Conservation (phyloP, 2,113 vertebrate species). For the Agelaius tricolor region DNA sequence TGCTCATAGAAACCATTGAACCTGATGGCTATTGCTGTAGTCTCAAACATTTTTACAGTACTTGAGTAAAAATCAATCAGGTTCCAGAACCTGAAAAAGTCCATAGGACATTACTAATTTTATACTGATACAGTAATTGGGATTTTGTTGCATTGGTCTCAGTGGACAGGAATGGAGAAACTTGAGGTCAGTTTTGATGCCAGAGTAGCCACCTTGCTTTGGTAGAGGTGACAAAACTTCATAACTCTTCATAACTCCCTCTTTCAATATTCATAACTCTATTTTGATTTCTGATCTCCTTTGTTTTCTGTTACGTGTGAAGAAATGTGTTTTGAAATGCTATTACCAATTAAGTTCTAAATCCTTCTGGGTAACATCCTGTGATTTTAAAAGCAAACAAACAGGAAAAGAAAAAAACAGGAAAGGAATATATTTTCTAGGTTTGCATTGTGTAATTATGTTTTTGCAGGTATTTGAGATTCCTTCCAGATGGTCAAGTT, state of each 20-base stretch:
- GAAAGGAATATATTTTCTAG: background rate
- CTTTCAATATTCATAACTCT: background rate
- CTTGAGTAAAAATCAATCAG: background rate
- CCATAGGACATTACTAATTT: background rate
- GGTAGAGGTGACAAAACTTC: background rate
- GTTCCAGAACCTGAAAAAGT: background rate
- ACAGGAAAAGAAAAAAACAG: background rate
- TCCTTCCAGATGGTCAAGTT: constrained; percentile 93
- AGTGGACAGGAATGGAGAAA: background rate
- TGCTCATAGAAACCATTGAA: background rate
- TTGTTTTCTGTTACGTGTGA: background rate
- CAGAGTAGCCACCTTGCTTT: background rate
- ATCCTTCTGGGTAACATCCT: background rate
- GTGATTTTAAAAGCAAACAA: background rate
- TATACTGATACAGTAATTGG: background rate
- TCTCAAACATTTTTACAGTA: background rate
- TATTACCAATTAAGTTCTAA: background rate
- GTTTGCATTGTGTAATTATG: background rate
- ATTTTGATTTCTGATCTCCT: background rate
- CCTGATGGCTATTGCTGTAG: background rate
- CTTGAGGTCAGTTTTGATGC: background rate
- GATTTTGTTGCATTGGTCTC: background rate
- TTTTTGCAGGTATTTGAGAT: constrained; percentile 89
- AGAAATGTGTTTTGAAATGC: background rate
- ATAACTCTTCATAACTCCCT: background rate